Evolutionary conservation across 2,888 invertebrate species (phyloP).

Genomic region (Drosophila neotestacea): DNA sequence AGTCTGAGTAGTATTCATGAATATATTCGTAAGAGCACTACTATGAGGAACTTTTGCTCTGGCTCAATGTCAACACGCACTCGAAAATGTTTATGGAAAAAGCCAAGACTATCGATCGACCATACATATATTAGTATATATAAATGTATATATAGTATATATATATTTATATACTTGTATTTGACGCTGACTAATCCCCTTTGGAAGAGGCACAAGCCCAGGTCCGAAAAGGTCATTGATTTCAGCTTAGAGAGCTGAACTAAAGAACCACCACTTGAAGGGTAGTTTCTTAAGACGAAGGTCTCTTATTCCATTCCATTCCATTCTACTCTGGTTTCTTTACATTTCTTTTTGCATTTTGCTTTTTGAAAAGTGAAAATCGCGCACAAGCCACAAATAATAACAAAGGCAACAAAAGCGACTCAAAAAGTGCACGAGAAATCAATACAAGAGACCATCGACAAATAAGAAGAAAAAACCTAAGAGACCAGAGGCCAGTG

Average conservation of each 20-base stretch:
- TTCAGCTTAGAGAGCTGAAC: slow-evolving; percentile 76
- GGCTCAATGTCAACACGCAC: slow-evolving; percentile 55
- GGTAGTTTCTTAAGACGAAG: slow-evolving; percentile 78
- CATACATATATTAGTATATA: slow-evolving; percentile 15
- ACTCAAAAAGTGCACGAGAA: slow-evolving; percentile 68
- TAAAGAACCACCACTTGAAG: slow-evolving; percentile 53
- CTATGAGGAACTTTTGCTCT: slow-evolving; percentile 40
- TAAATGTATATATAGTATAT: slow-evolving; percentile 35
- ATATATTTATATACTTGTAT: slow-evolving; percentile 17
- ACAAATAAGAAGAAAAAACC: slow-evolving; percentile 43
- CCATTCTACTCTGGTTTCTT: slow-evolving; percentile 5
- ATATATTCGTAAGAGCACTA: not conserved
- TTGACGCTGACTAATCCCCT: slow-evolving; percentile 67
- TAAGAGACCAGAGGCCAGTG: slow-evolving; percentile 39
- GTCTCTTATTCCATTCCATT: slow-evolving; percentile 54
- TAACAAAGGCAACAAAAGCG: slow-evolving; percentile 54
- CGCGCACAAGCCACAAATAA: slow-evolving; percentile 54
- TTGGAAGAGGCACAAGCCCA: slow-evolving; percentile 54
- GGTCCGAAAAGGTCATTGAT: slow-evolving; percentile 79
- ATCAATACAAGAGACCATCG: slow-evolving; percentile 67
- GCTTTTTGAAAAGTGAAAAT: slow-evolving; percentile 77
- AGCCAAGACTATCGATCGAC: slow-evolving; percentile 69
- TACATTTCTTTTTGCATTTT: slow-evolving; percentile 20
- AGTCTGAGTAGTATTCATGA: slow-evolving; percentile 42
- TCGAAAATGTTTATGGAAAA: slow-evolving; percentile 46